These are phyloP conservation scores for Varanus salvator DNA, from an alignment of 2,113 vertebrate genomes.

Conservation along the genomic window DNA sequence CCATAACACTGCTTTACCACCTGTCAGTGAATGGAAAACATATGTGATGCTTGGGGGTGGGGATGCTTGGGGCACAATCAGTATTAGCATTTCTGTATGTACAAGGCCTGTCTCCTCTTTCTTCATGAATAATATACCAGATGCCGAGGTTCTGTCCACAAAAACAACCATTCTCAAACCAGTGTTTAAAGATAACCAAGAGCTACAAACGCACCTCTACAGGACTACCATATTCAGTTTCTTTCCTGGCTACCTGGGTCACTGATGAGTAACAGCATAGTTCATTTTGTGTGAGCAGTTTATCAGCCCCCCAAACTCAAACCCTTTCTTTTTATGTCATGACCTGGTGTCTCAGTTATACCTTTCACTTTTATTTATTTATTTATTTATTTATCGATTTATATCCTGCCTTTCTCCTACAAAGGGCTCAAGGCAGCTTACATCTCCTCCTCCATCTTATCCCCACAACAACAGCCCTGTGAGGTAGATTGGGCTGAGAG, in stretches of 20 bases:
- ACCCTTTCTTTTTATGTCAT: neutral
- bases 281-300: too few species aligned
- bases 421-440: too few species aligned
- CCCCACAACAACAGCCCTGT: too few species aligned
- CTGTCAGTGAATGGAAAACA: constrained; percentile 1
- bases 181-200: neutral
- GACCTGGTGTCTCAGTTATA: neutral
- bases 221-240: neutral
- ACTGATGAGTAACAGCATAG: too few species aligned
- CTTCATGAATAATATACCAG: neutral
- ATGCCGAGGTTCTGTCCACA: neutral
- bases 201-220: neutral
- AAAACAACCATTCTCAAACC: neutral
- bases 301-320: too few species aligned
- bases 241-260: neutral
- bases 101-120: neutral
- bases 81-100: neutral
- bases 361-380: too few species aligned
- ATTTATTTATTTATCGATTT: too few species aligned
- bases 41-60: neutral
- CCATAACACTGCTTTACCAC: neutral
- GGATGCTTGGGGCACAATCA: neutral
- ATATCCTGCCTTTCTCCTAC: too few species aligned
- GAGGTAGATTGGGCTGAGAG: too few species aligned
- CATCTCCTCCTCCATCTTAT: too few species aligned